These are phyloP conservation scores for Zophobas atratus DNA, from an alignment of 1,140 invertebrate species.

Conservation along the genomic window DNA sequence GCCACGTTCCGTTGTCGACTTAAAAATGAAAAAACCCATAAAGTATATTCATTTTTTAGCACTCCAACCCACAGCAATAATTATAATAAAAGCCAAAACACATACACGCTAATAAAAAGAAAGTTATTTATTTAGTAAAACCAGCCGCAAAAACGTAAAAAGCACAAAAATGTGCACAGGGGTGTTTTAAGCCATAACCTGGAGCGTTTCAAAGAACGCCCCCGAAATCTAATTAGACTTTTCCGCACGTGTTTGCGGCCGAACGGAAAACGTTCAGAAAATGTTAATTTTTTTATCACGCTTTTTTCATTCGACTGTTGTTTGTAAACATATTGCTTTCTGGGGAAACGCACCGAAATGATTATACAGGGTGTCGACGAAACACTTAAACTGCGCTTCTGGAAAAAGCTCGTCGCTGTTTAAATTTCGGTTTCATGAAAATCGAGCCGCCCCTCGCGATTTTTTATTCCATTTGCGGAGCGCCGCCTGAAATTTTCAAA, in stretches of 20 bases:
- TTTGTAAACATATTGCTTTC: neutral
- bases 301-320: neutral
- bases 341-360: too few relatives aligned
- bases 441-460: too few relatives aligned
- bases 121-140: slow-evolving; percentile 11
- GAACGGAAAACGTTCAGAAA: slow-evolving; percentile 4
- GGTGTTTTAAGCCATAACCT: slow-evolving; percentile 17
- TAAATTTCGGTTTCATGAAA: too few relatives aligned
- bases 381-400: too few relatives aligned
- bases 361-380: too few relatives aligned
- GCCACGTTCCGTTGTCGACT: too few relatives aligned
- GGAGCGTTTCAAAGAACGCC: slow-evolving; percentile 28
- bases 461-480: slow-evolving; percentile 5
- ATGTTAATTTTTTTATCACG: slow-evolving; percentile 27
- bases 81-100: slow-evolving; percentile 11
- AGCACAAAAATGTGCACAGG: slow-evolving; percentile 8
- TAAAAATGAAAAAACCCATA: too few relatives aligned
- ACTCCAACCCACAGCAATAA: too few relatives aligned
- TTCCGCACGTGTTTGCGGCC: slow-evolving; percentile 7
- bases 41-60: too few relatives aligned
- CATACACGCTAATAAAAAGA: slow-evolving; percentile 11
- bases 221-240: slow-evolving; percentile 29
- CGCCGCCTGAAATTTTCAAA: neutral
- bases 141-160: slow-evolving; percentile 9
- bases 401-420: too few relatives aligned